Conservation (phyloP, 2,797 vertebrate genomes). For the Diplodus puntazzo region DNA sequence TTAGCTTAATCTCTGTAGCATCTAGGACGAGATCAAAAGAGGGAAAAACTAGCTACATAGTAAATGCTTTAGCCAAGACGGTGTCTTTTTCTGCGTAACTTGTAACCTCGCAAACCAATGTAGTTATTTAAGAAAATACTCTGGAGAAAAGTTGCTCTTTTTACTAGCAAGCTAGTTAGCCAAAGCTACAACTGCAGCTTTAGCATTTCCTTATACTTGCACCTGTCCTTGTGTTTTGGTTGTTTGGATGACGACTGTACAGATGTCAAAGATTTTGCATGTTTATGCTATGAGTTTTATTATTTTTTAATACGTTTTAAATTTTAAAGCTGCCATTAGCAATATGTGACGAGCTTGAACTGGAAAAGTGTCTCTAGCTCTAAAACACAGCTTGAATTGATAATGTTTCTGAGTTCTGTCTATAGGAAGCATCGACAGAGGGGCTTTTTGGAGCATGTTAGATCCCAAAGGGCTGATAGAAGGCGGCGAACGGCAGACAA, state of each 20-base stretch:
- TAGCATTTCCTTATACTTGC: not conserved
- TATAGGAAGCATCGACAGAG: slow-evolving; percentile 8
- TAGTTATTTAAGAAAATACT: not conserved
- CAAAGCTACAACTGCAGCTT: not conserved
- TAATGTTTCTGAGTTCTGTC: slow-evolving; percentile 19
- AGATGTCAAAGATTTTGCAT: not conserved
- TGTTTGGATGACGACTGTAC: not conserved
- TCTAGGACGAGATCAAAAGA: not conserved
- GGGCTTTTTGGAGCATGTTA: not conserved
- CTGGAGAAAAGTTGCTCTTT: not conserved
- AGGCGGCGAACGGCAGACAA: slow-evolving; percentile 44
- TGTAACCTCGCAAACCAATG: not conserved
- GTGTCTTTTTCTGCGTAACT: not conserved
- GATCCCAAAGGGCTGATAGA: slow-evolving; percentile 68
- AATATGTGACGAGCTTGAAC: not conserved
- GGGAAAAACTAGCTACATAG: no score
- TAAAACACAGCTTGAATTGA: slow-evolving; percentile 12
- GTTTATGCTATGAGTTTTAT: not conserved
- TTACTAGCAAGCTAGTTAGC: not conserved
- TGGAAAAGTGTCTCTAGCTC: not conserved
- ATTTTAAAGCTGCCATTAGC: not conserved
- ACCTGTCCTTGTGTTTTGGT: not conserved
- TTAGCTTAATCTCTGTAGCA: not conserved
- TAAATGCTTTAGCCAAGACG: no score
- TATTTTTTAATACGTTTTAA: not conserved